A percentile compares a stretch with the other conserved stretches of the same genome.
Evolutionary conservation across 2,113 vertebrate species (phyloP).

Genomic region (Pyxicephalus adspersus): DNA sequence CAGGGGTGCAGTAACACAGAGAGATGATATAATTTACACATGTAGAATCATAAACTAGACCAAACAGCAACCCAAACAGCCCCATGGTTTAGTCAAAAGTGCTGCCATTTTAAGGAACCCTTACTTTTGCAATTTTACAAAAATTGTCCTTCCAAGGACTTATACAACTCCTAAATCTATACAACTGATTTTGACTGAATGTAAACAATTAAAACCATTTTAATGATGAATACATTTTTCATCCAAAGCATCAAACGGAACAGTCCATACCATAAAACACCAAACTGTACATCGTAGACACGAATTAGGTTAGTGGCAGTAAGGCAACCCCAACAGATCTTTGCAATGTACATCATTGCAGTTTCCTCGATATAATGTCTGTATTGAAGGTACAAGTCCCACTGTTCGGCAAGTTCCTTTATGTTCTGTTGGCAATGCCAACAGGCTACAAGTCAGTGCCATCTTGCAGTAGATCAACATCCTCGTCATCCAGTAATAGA

Average conservation of each 20-base stretch:
- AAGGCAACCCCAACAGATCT: background rate
- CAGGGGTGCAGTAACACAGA: too few species aligned
- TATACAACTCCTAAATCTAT: background rate
- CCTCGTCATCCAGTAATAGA: slow-evolving; percentile 75
- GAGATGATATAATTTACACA: too few species aligned
- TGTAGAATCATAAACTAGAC: too few species aligned
- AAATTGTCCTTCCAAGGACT: background rate
- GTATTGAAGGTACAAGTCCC: background rate
- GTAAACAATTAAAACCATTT: background rate
- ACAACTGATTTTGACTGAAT: background rate
- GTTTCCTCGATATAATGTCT: background rate
- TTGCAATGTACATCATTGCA: background rate
- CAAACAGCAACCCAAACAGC: too few species aligned
- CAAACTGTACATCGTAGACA: too few species aligned
- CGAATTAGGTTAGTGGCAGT: background rate
- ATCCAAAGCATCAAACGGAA: background rate
- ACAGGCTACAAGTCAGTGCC: slow-evolving; percentile 72
- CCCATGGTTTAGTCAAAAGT: too few species aligned
- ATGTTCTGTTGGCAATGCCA: background rate
- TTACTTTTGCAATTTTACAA: background rate
- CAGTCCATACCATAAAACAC: too few species aligned
- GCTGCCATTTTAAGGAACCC: too few species aligned
- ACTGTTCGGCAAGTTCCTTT: background rate
- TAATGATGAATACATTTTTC: background rate
- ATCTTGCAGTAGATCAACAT: slow-evolving; percentile 74